phyloP scores from a whole-genome alignment of 2,797 vertebrate genomes.

The Schizopygopsis pylzovi region DNA sequence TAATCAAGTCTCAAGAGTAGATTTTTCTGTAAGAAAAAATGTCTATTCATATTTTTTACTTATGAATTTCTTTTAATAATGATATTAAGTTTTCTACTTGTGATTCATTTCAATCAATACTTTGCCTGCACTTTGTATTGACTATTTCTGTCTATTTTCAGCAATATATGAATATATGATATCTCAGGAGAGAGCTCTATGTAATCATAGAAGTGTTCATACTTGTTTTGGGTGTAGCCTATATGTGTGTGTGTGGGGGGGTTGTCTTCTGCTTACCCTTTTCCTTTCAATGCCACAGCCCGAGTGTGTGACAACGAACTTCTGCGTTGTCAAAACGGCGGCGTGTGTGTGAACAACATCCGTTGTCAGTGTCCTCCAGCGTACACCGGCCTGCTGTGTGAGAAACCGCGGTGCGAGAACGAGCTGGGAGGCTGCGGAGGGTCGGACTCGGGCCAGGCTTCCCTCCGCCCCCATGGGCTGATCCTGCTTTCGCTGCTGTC shows the following conservation, averaged over 20 bases:
- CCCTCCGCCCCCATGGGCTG: constrained; percentile 42
- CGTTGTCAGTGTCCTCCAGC: constrained; percentile 86
- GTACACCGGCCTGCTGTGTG: constrained; percentile 90
- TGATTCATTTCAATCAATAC: constrained; percentile 56
- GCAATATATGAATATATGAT: constrained; percentile 41
- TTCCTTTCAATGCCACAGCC: constrained; percentile 77
- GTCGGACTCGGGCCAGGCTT: constrained; percentile 71
- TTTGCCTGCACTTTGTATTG: constrained; percentile 48
- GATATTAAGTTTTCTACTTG: constrained; percentile 49
- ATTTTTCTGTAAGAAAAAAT: not conserved
- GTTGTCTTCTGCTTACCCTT: constrained; percentile 61
- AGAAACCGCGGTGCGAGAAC: constrained; percentile 86
- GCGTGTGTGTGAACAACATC: constrained; percentile 89
- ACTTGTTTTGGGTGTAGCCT: constrained; percentile 42
- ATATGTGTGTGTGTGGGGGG: not conserved
- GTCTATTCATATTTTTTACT: constrained; percentile 13
- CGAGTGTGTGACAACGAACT: constrained; percentile 95
- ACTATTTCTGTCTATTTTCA: constrained; percentile 53
- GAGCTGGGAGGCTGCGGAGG: constrained; percentile 84
- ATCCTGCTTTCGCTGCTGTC: constrained; percentile 68
- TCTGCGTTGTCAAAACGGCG: constrained; percentile 95
- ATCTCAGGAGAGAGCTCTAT: constrained; percentile 30
- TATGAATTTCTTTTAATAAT: constrained; percentile 43
- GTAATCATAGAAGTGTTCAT: constrained; percentile 46
- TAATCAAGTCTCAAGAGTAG: not conserved